phyloP scores from a whole-genome alignment of 2,888 invertebrate species.

The Amphiduros pacificus region DNA sequence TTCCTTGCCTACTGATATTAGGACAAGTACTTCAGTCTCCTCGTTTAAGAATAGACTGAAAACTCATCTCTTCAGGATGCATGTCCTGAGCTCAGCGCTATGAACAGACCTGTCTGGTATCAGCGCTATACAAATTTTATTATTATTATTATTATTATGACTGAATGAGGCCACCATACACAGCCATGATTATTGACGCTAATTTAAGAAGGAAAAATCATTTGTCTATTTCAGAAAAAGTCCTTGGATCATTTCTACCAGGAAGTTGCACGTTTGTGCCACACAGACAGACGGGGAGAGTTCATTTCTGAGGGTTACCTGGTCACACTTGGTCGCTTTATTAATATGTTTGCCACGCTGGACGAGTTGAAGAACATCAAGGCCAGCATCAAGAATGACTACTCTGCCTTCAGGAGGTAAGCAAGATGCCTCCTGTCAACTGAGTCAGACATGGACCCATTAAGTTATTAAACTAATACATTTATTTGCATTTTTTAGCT shows the following conservation, averaged over 20 bases:
- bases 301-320: constrained; percentile 95
- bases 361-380: constrained; percentile 99
- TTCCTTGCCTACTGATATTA: too few species aligned
- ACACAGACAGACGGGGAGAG: constrained; percentile 81
- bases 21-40: too few species aligned
- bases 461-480: not conserved
- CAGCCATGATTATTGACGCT: too few species aligned
- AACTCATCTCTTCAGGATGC: too few species aligned
- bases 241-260: constrained; percentile 93
- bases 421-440: not conserved
- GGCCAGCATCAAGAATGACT: constrained; percentile 97
- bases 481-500: not conserved
- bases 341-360: constrained; percentile 98
- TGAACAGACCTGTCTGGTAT: too few species aligned
- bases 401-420: constrained; percentile 76
- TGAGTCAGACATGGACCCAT: not conserved
- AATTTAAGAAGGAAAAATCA: not conserved
- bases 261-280: constrained; percentile 90
- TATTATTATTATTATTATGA: not conserved
- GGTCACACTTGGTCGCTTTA: constrained; percentile 92
- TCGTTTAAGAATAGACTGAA: too few species aligned
- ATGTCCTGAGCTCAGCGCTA: too few species aligned
- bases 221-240: constrained; percentile 69
- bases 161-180: not conserved
- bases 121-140: not conserved